These are phyloP conservation scores for Halcyon leucocephala DNA, from an alignment of 2,797 vertebrate genomes.

Conservation along the genomic window DNA sequence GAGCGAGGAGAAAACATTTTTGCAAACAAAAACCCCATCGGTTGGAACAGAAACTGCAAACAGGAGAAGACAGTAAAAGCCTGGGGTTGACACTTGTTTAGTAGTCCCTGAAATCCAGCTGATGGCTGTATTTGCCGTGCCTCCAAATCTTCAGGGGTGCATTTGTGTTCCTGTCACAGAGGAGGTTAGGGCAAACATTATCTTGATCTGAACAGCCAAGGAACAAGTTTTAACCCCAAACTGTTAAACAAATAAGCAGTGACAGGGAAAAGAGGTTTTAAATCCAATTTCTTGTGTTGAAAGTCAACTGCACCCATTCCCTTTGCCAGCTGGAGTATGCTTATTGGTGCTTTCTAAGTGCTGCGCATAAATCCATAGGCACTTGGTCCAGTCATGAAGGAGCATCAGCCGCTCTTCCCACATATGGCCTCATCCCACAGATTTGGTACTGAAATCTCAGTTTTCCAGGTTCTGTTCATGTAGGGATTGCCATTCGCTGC, in stretches of 20 bases:
- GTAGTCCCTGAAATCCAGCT: neutral
- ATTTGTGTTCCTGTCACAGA: neutral
- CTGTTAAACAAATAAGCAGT: neutral
- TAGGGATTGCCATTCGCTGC: neutral
- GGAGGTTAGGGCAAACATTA: neutral
- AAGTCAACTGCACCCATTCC: neutral
- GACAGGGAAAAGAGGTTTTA: neutral
- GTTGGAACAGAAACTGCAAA: conserved; percentile 15
- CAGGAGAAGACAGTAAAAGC: neutral
- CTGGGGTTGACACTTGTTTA: neutral
- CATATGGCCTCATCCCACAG: neutral
- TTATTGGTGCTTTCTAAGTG: neutral
- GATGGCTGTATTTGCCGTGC: neutral
- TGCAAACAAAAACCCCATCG: neutral
- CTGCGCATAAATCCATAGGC: neutral
- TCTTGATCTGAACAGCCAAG: neutral
- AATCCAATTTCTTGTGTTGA: neutral
- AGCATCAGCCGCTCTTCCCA: neutral
- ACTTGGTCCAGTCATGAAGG: neutral
- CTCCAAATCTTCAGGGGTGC: neutral
- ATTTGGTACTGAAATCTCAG: neutral
- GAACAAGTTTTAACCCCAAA: neutral
- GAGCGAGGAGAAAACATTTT: neutral
- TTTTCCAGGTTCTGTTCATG: neutral
- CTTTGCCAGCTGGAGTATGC: neutral